phyloP scores from a whole-genome alignment of 2,888 invertebrate genomes.

The Dexiosoma caninum region DNA sequence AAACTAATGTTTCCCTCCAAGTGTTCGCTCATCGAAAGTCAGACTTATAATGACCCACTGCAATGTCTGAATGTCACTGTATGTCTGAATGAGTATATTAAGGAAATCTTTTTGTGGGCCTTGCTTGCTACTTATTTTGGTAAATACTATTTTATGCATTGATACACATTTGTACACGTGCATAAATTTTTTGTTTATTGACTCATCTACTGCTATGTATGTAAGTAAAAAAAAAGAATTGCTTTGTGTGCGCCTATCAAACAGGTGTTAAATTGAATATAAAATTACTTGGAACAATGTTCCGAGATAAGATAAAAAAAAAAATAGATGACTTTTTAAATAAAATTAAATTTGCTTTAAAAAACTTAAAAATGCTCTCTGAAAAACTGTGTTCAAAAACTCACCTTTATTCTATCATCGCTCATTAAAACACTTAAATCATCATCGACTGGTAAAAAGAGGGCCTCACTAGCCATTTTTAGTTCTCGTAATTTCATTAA shows the following conservation, averaged over 20 bases:
- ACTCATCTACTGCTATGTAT: neutral
- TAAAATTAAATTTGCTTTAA: neutral
- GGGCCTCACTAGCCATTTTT: slow-evolving; percentile 90
- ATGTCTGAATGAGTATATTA: too few species aligned
- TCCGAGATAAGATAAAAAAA: slow-evolving; percentile 36
- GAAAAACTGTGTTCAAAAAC: slow-evolving; percentile 63
- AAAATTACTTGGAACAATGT: neutral
- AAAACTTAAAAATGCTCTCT: neutral
- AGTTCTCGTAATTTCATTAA: slow-evolving; percentile 89
- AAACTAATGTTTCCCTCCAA: too few species aligned
- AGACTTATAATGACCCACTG: too few species aligned
- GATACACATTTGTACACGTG: too few species aligned
- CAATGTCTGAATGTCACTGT: too few species aligned
- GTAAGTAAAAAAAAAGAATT: neutral
- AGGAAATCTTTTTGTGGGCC: neutral
- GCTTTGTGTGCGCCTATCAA: slow-evolving; percentile 34
- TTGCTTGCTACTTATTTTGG: neutral
- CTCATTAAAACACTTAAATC: slow-evolving; percentile 85
- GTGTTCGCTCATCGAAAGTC: too few species aligned
- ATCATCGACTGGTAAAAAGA: slow-evolving; percentile 90
- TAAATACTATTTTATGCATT: neutral
- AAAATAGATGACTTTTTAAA: too few species aligned
- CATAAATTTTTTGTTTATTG: neutral
- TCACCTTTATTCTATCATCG: slow-evolving; percentile 81
- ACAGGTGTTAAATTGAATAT: slow-evolving; percentile 63